Evolutionary conservation across 2,888 invertebrate genomes (phyloP).

Genomic region (Pterostichus madidus): DNA sequence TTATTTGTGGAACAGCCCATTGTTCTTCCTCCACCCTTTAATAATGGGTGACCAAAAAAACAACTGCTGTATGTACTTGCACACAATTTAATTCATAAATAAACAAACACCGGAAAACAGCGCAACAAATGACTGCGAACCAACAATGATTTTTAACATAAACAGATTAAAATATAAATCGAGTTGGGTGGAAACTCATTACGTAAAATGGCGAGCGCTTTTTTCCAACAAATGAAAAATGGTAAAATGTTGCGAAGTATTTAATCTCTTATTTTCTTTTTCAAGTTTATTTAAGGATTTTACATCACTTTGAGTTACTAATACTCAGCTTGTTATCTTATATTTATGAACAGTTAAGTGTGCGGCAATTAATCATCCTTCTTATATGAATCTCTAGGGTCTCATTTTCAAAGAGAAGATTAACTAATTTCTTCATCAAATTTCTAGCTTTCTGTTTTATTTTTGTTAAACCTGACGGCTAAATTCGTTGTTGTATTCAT

Average conservation of each 20-base stretch:
- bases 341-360: conserved; percentile 29
- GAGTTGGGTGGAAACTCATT: conserved; percentile 32
- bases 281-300: conserved; percentile 8
- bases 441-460: conserved; percentile 26
- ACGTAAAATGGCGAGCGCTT: conserved; percentile 8
- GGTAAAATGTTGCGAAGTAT: conserved; percentile 16
- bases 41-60: no score
- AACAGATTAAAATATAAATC: conserved; percentile 44
- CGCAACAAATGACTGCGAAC: conserved; percentile 16
- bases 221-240: conserved; percentile 3
- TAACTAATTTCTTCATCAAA: conserved; percentile 20
- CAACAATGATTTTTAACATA: conserved; percentile 42
- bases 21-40: no score
- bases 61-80: no score
- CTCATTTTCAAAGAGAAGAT: conserved; percentile 19
- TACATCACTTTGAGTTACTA: not conserved
- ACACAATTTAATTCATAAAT: not conserved
- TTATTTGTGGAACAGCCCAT: no score
- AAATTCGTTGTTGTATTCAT: not conserved
- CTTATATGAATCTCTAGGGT: conserved; percentile 4
- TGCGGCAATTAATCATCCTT: conserved; percentile 16
- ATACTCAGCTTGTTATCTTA: conserved; percentile 24
- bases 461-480: not conserved
- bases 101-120: conserved; percentile 15
- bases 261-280: conserved; percentile 21